These are phyloP conservation scores for Carcinoscorpius rotundicauda DNA, from an alignment of 1,140 invertebrate species.

Conservation along the genomic window DNA sequence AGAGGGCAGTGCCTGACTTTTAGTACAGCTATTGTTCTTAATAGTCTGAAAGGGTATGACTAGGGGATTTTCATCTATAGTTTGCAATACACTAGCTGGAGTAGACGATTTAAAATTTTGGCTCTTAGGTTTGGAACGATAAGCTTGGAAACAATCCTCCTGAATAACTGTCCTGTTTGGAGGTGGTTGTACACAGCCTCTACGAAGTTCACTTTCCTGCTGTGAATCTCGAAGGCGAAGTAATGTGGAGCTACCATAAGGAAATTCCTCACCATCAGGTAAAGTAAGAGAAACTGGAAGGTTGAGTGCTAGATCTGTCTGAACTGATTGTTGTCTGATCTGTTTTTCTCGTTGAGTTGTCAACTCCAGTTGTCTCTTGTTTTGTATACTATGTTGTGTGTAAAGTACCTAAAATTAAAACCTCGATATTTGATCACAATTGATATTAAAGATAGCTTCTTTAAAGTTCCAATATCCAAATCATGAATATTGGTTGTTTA, in stretches of 20 bases:
- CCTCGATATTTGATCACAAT: too few species aligned
- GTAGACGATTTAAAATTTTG: conserved; percentile 27
- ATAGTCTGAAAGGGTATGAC: conserved; percentile 22
- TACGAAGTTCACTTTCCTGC: conserved; percentile 51
- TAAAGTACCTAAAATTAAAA: conserved; percentile 40
- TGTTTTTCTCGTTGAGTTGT: conserved; percentile 42
- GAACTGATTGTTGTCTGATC: conserved; percentile 44
- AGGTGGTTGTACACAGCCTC: conserved; percentile 53
- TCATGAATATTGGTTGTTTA: too few species aligned
- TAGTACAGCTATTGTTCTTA: conserved; percentile 13
- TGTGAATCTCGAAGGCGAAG: conserved; percentile 48
- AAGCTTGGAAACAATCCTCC: conserved; percentile 50
- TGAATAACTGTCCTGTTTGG: conserved; percentile 56
- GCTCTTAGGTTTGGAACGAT: conserved; percentile 44
- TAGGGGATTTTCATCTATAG: conserved; percentile 14
- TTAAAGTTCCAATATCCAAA: too few species aligned
- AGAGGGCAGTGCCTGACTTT: conserved; percentile 1
- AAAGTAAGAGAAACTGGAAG: conserved; percentile 51
- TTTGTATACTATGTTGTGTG: conserved; percentile 32
- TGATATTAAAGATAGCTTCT: too few species aligned
- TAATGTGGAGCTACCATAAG: conserved; percentile 45
- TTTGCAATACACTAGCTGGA: conserved; percentile 3
- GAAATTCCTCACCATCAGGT: conserved; percentile 55
- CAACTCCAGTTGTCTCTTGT: conserved; percentile 43
- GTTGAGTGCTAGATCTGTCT: conserved; percentile 48